Base-by-base conservation (phyloP, 2,888 invertebrate species). In the Tipula confusa region DNA sequence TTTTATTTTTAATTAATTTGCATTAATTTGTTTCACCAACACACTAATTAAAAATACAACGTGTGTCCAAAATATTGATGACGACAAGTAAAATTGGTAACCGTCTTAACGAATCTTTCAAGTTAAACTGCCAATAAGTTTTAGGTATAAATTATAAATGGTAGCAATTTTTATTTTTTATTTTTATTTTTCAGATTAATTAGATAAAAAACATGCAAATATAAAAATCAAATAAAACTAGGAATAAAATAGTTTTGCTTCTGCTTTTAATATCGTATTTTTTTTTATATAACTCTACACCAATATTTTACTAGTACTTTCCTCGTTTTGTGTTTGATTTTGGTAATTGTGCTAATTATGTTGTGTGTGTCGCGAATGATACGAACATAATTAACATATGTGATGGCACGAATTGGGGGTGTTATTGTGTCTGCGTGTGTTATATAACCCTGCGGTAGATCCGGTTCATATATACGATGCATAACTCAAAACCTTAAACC, bases 141-240 rank as follows among this genome's bases (percentile, higher is more conserved):
- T 64, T 9, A 64, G 24, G 64, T 64, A 24, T 64, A 64, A 24
- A 11, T 64, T 64, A 24, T 11, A 64, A 64, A 64, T 64, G 64
- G 24, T 64, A 64, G 24, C 64, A 64, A 64, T 24, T 9, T 64
- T 64, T 15, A 4, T 43, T 43, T 15, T 43, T 43, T 15, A 11
- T 43, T 15, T 43, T 15, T 43, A 24, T 18, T 64, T 64, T 64
- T 64, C 24, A 64, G 64, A 64, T 64, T 64, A 64, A 64, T 64
- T 64, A 64, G 64, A 64, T 64, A 64, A 9, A 64, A 64, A 64
- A 64, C 64, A 64, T 64, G 64, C 64, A 64, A 64, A 64, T 64
- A 64, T 24, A 24, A 64, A 64, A 64, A 64, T 64, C 64, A 64
- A 64, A 64, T 15, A 43, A 15, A 43, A 43, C 4, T 64, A 64